These are phyloP conservation scores for Agriotes lineatus DNA, from an alignment of 2,888 invertebrate genomes.

Conservation along the genomic window DNA sequence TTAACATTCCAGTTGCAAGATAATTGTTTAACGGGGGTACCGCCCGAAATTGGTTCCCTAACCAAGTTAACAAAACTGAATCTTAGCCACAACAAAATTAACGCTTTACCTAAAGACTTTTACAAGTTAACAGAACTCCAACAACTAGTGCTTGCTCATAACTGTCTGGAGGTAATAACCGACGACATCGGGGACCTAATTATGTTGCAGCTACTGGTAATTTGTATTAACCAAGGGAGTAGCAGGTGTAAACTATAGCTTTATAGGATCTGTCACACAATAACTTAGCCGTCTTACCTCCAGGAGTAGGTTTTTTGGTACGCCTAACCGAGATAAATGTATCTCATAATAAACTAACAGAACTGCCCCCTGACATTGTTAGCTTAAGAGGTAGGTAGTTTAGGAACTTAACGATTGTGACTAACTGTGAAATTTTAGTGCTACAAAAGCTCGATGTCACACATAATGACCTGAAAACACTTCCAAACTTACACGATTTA, in stretches of 20 bases:
- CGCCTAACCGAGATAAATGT: constrained; percentile 80
- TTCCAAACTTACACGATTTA: constrained; percentile 79
- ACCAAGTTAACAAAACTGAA: constrained; percentile 76
- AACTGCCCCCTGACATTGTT: constrained; percentile 85
- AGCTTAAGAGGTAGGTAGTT: constrained; percentile 79
- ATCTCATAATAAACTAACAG: constrained; percentile 80
- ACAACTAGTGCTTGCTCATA: constrained; percentile 81
- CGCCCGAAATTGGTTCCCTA: constrained; percentile 80
- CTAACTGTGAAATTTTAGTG: constrained; percentile 64
- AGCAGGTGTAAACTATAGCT: constrained; percentile 30
- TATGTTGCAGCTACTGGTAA: constrained; percentile 81
- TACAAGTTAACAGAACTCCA: constrained; percentile 78
- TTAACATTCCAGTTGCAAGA: constrained; percentile 78
- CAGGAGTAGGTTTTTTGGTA: constrained; percentile 87
- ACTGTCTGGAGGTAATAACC: constrained; percentile 75
- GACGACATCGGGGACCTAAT: constrained; percentile 83
- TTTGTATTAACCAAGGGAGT: constrained; percentile 10
- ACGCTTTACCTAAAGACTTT: constrained; percentile 73
- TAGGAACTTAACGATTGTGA: neutral
- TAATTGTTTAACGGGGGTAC: constrained; percentile 80
- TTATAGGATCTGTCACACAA: constrained; percentile 85
- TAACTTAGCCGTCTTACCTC: constrained; percentile 78
- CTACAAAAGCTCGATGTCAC: constrained; percentile 80
- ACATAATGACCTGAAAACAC: constrained; percentile 75
- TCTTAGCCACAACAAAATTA: constrained; percentile 78